These are phyloP conservation scores for Anastatus disparis DNA, from an alignment of 1,140 invertebrate species.

Conservation along the genomic window DNA sequence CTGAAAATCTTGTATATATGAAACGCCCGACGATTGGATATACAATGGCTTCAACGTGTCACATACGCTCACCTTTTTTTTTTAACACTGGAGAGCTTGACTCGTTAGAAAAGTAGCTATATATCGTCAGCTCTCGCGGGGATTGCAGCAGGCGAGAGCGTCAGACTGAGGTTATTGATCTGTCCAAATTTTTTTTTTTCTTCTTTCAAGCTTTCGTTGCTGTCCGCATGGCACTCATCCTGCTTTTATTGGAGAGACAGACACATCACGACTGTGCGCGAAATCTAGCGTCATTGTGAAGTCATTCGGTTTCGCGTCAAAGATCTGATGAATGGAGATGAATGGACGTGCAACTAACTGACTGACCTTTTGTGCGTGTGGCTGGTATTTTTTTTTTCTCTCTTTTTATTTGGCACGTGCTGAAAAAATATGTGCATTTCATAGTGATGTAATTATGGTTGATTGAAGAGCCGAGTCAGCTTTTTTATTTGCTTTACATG, in stretches of 20 bases:
- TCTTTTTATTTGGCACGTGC: neutral
- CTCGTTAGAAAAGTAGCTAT: neutral
- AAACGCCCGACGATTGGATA: neutral
- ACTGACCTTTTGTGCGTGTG: conserved; percentile 29
- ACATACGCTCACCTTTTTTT: neutral
- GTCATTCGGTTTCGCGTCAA: conserved; percentile 20
- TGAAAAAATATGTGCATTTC: neutral
- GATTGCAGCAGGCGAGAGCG: neutral
- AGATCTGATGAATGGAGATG: conserved; percentile 13
- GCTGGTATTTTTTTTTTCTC: no score
- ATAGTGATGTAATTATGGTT: neutral
- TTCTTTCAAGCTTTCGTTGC: neutral
- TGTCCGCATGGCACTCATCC: neutral
- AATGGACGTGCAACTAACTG: neutral
- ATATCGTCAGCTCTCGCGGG: no score
- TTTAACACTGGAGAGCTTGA: neutral
- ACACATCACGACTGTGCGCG: neutral
- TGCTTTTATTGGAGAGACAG: no score
- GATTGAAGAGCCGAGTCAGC: neutral
- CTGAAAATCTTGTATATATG: neutral
- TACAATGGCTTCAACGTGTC: neutral
- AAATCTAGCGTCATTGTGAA: conserved; percentile 26
- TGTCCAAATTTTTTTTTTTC: neutral
- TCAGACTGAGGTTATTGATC: neutral
- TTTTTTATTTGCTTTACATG: no score